Evolutionary conservation across 2,888 invertebrate genomes (phyloP), one percentile per base, ranked within the genome.

Genomic region (Melanophora roralis): DNA sequence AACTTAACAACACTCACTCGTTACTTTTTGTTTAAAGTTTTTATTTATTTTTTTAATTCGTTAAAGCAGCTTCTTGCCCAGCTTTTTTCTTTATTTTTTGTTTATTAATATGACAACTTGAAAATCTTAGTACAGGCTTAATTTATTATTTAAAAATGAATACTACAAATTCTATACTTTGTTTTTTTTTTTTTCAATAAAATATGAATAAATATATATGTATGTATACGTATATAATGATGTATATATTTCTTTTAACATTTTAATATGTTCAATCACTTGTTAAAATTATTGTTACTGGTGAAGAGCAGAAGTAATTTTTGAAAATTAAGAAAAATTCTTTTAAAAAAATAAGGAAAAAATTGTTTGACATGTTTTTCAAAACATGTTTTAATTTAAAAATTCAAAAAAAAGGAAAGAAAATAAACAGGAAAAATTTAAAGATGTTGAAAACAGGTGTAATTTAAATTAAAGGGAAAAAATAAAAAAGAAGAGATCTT

Each of bases 241-340:
- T 27, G 27, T 27, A 51, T 51, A 27, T 49, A 27, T 14, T 38
- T 49, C 43, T 53, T 51, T 67, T 51, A 27, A 38, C 11, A 16
- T 16, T 53, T 59, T 23, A 36, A 71, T 64, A 64, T 51, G 14
- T 21, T 43, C 40, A n/a, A 55, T 49, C 72, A 72, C 67, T 60
- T 60, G 21, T 45, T 19, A 21, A 67, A 47, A 72, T 71, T 71
- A 78, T 78, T 78, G 65, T 71, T 65, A 78, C 67, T 36, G 9
- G 60, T 72, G 47, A 40, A 65, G 34, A 69, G 68, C n/a, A n/a
- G n/a, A n/a, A 78, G 73, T 68, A 57, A 49, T 36, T 32, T 21
- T 45, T 32, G 16, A 40, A 34, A 55, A 16, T n/a, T 11, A 27
- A 16, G 49, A 23, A 38, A 12, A 11, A 3, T 27, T 27, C 27